phyloP scores from a whole-genome alignment of 2,888 invertebrate genomes.

The Xestoiulus laeticollis region DNA sequence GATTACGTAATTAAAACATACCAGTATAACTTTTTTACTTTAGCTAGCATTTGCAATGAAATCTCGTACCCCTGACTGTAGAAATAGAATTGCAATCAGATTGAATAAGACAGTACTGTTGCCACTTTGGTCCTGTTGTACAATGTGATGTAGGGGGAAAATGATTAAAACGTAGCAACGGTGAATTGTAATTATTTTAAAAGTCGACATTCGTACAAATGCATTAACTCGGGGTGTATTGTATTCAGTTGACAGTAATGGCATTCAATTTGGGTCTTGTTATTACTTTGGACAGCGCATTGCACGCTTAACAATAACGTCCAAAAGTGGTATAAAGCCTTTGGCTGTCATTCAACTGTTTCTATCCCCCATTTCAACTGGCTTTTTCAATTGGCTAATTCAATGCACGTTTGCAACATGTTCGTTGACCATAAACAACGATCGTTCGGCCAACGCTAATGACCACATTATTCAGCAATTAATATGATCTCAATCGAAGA shows the following conservation, averaged over 20 bases:
- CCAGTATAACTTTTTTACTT: too few species aligned
- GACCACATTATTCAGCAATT: constrained; percentile 25
- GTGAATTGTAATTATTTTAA: constrained; percentile 13
- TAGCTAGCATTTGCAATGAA: too few species aligned
- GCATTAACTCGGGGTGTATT: neutral
- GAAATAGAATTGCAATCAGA: neutral
- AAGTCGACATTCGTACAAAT: constrained; percentile 14
- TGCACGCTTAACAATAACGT: neutral
- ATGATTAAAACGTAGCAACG: neutral
- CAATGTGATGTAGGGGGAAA: constrained; percentile 24
- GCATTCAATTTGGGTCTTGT: neutral
- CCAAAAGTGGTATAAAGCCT: neutral
- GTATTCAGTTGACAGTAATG: constrained; percentile 30
- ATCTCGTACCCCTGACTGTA: too few species aligned
- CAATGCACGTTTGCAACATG: neutral
- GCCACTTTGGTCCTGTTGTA: neutral
- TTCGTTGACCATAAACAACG: neutral
- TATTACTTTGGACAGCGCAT: neutral
- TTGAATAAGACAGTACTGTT: neutral
- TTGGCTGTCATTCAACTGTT: constrained; percentile 9
- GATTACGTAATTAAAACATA: too few species aligned
- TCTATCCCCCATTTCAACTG: neutral
- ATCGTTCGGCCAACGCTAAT: neutral
- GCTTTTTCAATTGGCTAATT: neutral
- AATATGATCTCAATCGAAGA: constrained; percentile 15